Conservation (phyloP, 2,113 vertebrate genomes). For the Anguilla japonica region DNA sequence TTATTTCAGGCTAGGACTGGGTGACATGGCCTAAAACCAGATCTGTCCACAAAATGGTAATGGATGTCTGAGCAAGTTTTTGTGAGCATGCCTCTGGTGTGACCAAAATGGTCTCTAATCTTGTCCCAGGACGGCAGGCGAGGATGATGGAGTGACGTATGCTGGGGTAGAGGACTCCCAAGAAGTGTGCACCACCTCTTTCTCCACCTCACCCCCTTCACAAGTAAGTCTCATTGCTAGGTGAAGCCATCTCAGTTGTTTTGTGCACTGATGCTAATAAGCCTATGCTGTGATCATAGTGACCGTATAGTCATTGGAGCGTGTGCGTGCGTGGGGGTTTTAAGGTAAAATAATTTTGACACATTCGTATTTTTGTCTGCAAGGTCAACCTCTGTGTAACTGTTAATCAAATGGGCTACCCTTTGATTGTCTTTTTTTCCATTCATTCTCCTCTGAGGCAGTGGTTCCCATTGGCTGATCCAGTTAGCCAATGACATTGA, state of each 20-base stretch:
- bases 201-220: slow-evolving; percentile 97
- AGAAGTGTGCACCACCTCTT: slow-evolving; percentile 95
- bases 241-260: background rate
- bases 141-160: slow-evolving; percentile 77
- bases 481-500: no score
- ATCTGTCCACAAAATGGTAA: no score
- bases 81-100: background rate
- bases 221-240: slow-evolving; percentile 71
- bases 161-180: slow-evolving; percentile 92
- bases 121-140: slow-evolving; percentile 69
- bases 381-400: background rate
- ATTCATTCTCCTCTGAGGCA: background rate
- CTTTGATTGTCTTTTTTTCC: background rate
- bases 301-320: background rate
- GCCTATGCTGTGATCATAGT: no score
- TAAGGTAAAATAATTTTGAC: background rate
- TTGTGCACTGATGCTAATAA: background rate
- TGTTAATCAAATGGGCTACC: background rate
- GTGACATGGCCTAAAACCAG: background rate
- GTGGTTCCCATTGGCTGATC: background rate
- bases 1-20: no score
- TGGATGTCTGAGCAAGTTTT: background rate
- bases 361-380: background rate
- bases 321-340: background rate
- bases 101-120: background rate